These are phyloP conservation scores for Nesidiocoris tenuis DNA, from an alignment of 2,888 invertebrate genomes.

Conservation along the genomic window DNA sequence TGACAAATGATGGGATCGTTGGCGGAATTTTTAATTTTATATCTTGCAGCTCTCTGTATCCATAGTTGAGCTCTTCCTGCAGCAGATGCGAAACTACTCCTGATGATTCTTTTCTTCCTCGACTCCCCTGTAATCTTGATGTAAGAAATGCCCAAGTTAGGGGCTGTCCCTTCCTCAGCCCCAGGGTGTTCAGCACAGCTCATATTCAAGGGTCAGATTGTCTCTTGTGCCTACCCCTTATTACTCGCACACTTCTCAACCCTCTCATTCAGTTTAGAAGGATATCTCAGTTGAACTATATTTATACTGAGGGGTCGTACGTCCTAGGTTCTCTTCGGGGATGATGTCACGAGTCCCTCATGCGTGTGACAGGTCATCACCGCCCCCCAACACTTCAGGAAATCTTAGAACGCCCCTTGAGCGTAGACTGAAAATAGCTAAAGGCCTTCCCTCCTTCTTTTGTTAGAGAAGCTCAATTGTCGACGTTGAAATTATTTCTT, in stretches of 20 bases:
- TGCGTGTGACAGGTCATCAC: background rate
- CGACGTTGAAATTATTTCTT: too few species aligned
- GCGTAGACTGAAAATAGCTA: background rate
- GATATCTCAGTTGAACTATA: background rate
- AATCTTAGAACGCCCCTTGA: background rate
- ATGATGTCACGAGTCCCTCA: background rate
- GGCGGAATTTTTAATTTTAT: too few species aligned
- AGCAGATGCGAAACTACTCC: too few species aligned
- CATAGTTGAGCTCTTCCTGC: too few species aligned
- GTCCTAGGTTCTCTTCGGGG: background rate
- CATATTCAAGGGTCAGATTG: background rate
- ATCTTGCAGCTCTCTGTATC: too few species aligned
- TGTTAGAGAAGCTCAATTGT: too few species aligned
- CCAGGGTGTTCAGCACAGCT: background rate
- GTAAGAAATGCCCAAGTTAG: background rate
- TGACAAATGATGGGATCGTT: too few species aligned
- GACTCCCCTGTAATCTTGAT: background rate
- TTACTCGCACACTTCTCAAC: background rate
- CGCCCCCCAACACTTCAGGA: background rate
- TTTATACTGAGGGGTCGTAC: background rate
- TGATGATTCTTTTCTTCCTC: background rate
- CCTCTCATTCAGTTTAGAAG: background rate
- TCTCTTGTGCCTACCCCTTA: background rate
- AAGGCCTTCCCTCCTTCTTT: background rate
- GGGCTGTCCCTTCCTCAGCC: background rate